Base-by-base conservation (phyloP, 2,888 invertebrate genomes). In the Encarsia formosa region DNA sequence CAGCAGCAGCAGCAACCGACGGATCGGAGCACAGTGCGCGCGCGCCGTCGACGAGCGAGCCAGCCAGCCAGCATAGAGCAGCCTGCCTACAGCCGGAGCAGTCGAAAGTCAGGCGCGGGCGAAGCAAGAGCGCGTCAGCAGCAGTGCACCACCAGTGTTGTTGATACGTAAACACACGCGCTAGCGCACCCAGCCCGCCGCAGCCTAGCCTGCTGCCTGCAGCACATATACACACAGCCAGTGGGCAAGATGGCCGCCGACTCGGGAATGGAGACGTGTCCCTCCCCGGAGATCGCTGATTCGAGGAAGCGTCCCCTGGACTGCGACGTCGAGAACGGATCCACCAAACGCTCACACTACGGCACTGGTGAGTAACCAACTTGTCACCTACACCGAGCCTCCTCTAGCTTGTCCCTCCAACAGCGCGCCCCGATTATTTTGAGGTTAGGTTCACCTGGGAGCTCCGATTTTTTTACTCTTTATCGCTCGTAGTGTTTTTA, bases 221-320 rank as follows among this genome's bases (percentile, higher is more conserved):
- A 26, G 24, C 18, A 49, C 26, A 26, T n/a, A n/a, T n/a, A n/a
- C n/a, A n/a, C n/a, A n/a, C n/a, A n/a, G 56, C 43, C 49, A 57
- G 57, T 58, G 51, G 52, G 57, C 82, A 86, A 86, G 81, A 90
- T 90, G 89, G 90, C 89, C 82, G 89, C 89, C 79, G 90, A 90
- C 81, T 87, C 88, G 82, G 87, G 87, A 82, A 90, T 90, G 89
- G 90, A 90, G 83, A 88, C 90, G 82, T 90, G 90, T 83, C 87
- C 90, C 78, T 90, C 90, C 82, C 90, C 91, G 78, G 91, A 91
- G 83, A 88, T 88, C 78, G 82, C 85, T 66, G 91, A 91, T 81
- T 90, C 90, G 78, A 85, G 91, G 78, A 91, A 91, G 81, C 84
- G 91, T 77, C 91, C 90, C 69, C 83, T 89, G 72, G 91, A 91